A percentile compares a stretch with the other conserved stretches of the same genome.
phyloP scores from a whole-genome alignment of 1,140 invertebrate genomes.

The Mizuhopecten yessoensis region DNA sequence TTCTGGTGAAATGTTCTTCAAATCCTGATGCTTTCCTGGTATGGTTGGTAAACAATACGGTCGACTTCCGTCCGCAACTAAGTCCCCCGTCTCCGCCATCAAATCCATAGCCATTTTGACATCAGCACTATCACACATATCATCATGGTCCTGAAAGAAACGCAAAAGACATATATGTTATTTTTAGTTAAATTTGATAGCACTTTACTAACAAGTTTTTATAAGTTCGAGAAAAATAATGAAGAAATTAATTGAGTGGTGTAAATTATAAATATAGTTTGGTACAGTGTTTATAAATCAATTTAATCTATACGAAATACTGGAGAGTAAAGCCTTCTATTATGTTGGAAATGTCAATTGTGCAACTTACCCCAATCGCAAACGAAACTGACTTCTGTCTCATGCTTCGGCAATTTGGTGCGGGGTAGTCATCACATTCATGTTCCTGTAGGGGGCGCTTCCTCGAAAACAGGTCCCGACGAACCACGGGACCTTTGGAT shows the following conservation, averaged over 20 bases:
- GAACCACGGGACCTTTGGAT: background rate
- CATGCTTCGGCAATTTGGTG: background rate
- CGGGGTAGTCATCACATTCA: slow-evolving; percentile 2
- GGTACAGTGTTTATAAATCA: no score
- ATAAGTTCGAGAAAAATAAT: no score
- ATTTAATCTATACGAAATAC: no score
- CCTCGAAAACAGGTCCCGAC: background rate
- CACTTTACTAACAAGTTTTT: no score
- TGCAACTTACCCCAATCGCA: background rate
- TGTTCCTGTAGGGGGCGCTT: background rate
- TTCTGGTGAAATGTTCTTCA: slow-evolving; percentile 44
- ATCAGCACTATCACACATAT: background rate
- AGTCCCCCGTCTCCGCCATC: background rate
- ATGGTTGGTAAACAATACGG: slow-evolving; percentile 25
- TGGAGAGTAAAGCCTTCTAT: no score
- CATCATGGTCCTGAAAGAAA: background rate
- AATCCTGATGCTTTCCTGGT: slow-evolving; percentile 44
- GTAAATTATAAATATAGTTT: no score
- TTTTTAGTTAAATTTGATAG: no score
- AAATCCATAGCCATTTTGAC: slow-evolving; percentile 2
- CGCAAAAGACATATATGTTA: no score
- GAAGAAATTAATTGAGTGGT: no score
- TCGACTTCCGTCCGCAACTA: slow-evolving; percentile 19
- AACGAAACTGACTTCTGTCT: background rate
- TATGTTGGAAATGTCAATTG: no score